A percentile compares a stretch with the other conserved stretches of the same genome.
These are phyloP conservation scores for Zosterops hypoxanthus DNA, from an alignment of 2,113 vertebrate species.

Conservation along the genomic window DNA sequence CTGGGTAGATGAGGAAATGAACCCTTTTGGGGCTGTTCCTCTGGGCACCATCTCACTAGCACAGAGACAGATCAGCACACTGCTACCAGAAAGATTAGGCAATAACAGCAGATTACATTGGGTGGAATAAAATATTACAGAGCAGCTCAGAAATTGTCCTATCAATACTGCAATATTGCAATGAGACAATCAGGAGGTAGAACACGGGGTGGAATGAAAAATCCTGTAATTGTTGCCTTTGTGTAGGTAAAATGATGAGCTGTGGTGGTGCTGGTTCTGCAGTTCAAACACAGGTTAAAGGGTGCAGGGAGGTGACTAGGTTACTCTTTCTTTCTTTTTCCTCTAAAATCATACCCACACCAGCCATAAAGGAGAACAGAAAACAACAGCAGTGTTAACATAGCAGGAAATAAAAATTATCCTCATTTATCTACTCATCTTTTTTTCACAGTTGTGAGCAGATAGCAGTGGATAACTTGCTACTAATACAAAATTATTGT, in stretches of 20 bases:
- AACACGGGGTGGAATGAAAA: neutral
- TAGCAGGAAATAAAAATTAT: neutral
- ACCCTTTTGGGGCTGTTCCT: neutral
- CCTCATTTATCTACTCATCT: neutral
- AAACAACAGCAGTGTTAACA: neutral
- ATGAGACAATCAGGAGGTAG: neutral
- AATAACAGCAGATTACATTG: neutral
- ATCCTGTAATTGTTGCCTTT: neutral
- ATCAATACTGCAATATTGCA: neutral
- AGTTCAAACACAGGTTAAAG: neutral
- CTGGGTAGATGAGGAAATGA: neutral
- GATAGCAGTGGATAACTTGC: neutral
- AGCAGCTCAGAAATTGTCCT: neutral
- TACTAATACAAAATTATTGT: conserved; percentile 24
- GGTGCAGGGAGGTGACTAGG: neutral
- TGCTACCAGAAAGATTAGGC: neutral
- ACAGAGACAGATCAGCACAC: neutral
- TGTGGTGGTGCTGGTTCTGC: neutral
- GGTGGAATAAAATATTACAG: neutral
- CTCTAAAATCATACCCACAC: neutral
- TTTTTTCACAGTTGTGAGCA: conserved; percentile 28
- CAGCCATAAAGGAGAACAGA: neutral
- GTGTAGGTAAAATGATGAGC: neutral
- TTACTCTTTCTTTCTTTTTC: neutral
- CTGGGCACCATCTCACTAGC: neutral